These are phyloP conservation scores for Periphyllus acericola DNA, from an alignment of 2,888 invertebrate species.

Conservation along the genomic window DNA sequence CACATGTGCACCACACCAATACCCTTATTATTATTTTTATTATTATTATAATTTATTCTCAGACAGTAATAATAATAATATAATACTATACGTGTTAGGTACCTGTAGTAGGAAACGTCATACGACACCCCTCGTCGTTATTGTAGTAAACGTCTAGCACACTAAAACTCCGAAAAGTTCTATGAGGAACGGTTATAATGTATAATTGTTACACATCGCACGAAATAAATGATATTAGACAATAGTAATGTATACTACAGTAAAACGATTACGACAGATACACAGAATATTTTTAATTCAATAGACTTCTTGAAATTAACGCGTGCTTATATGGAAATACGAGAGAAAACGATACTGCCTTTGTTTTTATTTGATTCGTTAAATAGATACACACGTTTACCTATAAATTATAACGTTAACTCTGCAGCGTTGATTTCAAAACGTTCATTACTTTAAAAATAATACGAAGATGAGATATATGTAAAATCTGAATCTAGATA, in stretches of 20 bases:
- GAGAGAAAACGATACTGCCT: too few species aligned
- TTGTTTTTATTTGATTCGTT: too few species aligned
- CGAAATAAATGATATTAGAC: not conserved
- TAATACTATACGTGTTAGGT: conserved; percentile 25
- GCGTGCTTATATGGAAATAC: too few species aligned
- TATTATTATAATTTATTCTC: conserved; percentile 29
- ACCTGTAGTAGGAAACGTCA: conserved; percentile 42
- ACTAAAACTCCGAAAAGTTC: not conserved
- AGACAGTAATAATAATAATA: not conserved
- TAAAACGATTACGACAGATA: not conserved
- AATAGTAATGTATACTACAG: not conserved
- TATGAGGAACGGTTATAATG: too few species aligned
- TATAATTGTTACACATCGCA: not conserved
- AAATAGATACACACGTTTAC: too few species aligned
- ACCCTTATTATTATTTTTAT: conserved; percentile 38
- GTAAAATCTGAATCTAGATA: too few species aligned
- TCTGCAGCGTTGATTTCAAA: too few species aligned
- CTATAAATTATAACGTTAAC: too few species aligned
- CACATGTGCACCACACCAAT: not conserved
- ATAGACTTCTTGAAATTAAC: not conserved
- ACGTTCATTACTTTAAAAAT: too few species aligned
- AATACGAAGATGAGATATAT: too few species aligned
- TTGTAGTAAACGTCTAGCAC: not conserved
- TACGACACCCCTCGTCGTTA: conserved; percentile 17
- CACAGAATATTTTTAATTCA: not conserved